A percentile compares a stretch with the other conserved stretches of the same genome.
These are phyloP conservation scores for Poeciliopsis retropinna DNA, from an alignment of 2,113 vertebrate species.

Conservation along the genomic window DNA sequence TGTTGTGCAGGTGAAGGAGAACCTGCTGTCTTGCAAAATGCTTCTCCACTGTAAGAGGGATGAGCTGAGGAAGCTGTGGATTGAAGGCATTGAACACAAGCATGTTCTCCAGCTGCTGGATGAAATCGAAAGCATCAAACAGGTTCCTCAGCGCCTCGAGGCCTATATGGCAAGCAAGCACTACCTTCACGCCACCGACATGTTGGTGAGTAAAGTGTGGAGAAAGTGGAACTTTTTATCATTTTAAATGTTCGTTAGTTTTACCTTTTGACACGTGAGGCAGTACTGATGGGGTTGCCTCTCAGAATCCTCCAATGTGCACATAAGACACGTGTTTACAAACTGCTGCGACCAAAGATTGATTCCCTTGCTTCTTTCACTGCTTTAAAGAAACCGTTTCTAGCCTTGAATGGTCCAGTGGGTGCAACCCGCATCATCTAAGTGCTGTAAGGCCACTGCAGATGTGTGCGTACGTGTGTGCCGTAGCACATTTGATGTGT, in stretches of 20 bases:
- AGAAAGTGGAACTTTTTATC: background rate
- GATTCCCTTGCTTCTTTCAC: slow-evolving; percentile 42
- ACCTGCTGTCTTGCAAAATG: slow-evolving; percentile 98
- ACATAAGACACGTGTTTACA: slow-evolving; percentile 28
- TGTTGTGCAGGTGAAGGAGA: slow-evolving; percentile 91
- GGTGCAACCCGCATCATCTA: slow-evolving; percentile 38
- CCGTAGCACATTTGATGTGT: slow-evolving; percentile 56
- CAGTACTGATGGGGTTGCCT: slow-evolving; percentile 1
- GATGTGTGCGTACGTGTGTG: slow-evolving; percentile 35
- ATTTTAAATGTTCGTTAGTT: background rate
- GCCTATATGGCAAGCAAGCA: slow-evolving; percentile 94
- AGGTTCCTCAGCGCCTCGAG: slow-evolving; percentile 94
- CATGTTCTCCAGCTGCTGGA: slow-evolving; percentile 96
- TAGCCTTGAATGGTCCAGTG: slow-evolving; percentile 48
- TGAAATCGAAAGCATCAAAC: slow-evolving; percentile 98
- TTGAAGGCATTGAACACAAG: slow-evolving; percentile 98
- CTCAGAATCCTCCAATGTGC: background rate
- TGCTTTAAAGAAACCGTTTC: slow-evolving; percentile 45
- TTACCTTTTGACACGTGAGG: slow-evolving; percentile 5
- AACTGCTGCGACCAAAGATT: slow-evolving; percentile 36
- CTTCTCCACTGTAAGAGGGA: slow-evolving; percentile 97
- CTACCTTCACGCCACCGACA: slow-evolving; percentile 95
- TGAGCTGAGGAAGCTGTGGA: slow-evolving; percentile 97
- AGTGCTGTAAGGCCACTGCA: slow-evolving; percentile 32
- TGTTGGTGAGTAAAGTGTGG: slow-evolving; percentile 87